Evolutionary conservation across 1,140 invertebrate genomes (phyloP).

Genomic region (Zaprionus taronus): DNA sequence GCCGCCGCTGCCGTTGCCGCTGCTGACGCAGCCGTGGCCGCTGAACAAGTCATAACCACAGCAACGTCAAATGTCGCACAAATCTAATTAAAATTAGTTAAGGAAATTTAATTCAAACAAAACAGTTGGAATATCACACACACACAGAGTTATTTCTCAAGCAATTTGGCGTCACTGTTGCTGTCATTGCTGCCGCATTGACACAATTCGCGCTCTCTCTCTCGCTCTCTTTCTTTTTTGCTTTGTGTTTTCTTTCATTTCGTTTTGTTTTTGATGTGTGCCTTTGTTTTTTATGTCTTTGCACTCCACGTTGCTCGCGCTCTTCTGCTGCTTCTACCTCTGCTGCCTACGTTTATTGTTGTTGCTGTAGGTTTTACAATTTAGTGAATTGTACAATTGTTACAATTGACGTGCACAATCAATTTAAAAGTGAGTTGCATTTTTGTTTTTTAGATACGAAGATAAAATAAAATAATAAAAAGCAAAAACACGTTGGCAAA

Average conservation of each 20-base stretch:
- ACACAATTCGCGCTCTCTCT: slow-evolving; percentile 71
- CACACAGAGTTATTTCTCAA: slow-evolving; percentile 51
- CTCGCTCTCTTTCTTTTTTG: slow-evolving; percentile 54
- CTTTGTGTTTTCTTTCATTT: slow-evolving; percentile 54
- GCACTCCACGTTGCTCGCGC: slow-evolving; percentile 49
- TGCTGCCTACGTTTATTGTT: slow-evolving; percentile 34
- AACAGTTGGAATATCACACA: slow-evolving; percentile 44
- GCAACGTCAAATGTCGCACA: slow-evolving; percentile 37
- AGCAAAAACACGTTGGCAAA: slow-evolving; percentile 50
- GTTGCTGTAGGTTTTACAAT: slow-evolving; percentile 20
- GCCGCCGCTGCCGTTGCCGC: slow-evolving; percentile 3
- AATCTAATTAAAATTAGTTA: slow-evolving; percentile 71
- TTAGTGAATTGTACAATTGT: slow-evolving; percentile 30
- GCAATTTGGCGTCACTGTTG: slow-evolving; percentile 67
- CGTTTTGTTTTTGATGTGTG: slow-evolving; percentile 56
- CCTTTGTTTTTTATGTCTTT: slow-evolving; percentile 55
- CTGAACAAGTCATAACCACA: slow-evolving; percentile 30
- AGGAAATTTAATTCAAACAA: slow-evolving; percentile 47
- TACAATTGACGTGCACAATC: slow-evolving; percentile 48
- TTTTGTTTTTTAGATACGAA: slow-evolving; percentile 17
- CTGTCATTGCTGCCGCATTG: slow-evolving; percentile 53
- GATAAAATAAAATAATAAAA: slow-evolving; percentile 22
- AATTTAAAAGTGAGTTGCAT: slow-evolving; percentile 44
- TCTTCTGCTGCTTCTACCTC: slow-evolving; percentile 34
- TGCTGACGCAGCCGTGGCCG: neutral